Evolutionary conservation across 2,888 invertebrate genomes (phyloP), one percentile per base, ranked within the genome.

Genomic region (Brenthis daphne): DNA sequence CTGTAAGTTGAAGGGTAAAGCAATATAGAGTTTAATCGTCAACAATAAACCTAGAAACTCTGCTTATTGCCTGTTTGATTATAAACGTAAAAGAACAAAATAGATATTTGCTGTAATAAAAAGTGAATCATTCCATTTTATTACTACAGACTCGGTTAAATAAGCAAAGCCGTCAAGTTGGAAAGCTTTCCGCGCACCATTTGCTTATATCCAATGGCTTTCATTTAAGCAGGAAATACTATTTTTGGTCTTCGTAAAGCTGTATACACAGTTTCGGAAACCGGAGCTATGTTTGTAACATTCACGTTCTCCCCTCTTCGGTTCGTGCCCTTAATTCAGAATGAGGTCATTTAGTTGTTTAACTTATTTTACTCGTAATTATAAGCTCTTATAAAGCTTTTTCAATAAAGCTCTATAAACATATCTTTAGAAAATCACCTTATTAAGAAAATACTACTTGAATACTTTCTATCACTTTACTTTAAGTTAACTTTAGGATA

Each of bases 191-290:
- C 55, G 65, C 50, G 64, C 14, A 37, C 68, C 68, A 71, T 72
- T 72, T 65, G 57, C 69, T 68, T 67, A 66, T 69, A 64, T 61
- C 69, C 69, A 67, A 72, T 58, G 51, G 63, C 65, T 67, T 71
- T 74, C 68, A 69, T 72, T 72, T 67, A 67, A 70, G 61, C 73
- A 71, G 75, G 73, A 75, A 74, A 71, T 69, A 69, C 73, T 74
- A 74, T 73, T 74, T 73, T 73, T 65, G 71, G 73, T 67, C 48
- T 56, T 67, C 65, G 63, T 48, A 55, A 68, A 69, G 67, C 70
- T 57, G 60, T 56, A 57, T 33, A 43, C 51, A 67, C 61, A 65
- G 16, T 64, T 65, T 55, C 37, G 37, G 37, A 16, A 37, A 57
- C 71, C 54, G 68, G 47, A 67, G 68, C 43, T 53, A 33, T 64